A percentile compares a stretch with the other conserved stretches of the same genome.
Conservation (phyloP, 2,797 vertebrate genomes). For the Xenopus petersii region DNA sequence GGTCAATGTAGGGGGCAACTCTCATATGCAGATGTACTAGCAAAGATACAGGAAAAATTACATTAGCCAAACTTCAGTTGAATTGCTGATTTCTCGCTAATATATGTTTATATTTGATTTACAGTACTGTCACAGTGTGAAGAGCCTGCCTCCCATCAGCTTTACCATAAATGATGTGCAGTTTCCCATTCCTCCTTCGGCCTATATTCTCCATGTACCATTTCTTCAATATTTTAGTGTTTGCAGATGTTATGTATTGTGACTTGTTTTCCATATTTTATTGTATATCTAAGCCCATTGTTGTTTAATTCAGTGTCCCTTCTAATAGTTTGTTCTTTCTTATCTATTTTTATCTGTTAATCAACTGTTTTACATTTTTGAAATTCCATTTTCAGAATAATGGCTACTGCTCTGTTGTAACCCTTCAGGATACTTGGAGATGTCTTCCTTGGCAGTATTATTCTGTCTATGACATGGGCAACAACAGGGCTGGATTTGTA, state of each 20-base stretch:
- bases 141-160: constrained; percentile 63
- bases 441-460: constrained; percentile 77
- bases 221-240: neutral
- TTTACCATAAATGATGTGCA: constrained; percentile 62
- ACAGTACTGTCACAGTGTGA: constrained; percentile 63
- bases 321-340: neutral
- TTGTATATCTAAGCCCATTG: neutral
- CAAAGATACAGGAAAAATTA: too few relatives aligned
- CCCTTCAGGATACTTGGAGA: constrained; percentile 75
- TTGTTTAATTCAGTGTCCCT: neutral
- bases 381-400: constrained; percentile 46
- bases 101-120: neutral
- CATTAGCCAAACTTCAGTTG: neutral
- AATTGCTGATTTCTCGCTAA: neutral
- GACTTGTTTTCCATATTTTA: neutral
- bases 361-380: neutral
- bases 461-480: constrained; percentile 64
- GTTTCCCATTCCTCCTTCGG: constrained; percentile 63
- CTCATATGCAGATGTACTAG: too few relatives aligned
- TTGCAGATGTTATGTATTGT: neutral
- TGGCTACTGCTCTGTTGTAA: constrained; percentile 61
- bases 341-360: neutral
- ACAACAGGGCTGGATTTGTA: constrained; percentile 72
- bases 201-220: constrained; percentile 59
- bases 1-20: too few relatives aligned